phyloP scores from a whole-genome alignment of 2,888 invertebrate genomes.

The Ochropleura leucogaster region DNA sequence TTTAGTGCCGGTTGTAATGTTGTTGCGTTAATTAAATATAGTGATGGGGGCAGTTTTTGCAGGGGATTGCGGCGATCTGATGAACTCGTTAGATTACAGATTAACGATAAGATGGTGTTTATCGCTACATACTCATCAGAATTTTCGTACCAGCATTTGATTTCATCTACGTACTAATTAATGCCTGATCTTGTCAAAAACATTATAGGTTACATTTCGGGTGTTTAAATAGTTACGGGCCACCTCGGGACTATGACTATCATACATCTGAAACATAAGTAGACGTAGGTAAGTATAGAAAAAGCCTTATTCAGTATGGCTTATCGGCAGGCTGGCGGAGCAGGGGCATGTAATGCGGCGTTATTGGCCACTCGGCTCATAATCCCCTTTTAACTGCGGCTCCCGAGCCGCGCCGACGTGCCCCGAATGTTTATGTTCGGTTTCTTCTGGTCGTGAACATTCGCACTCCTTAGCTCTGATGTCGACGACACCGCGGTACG shows the following conservation, averaged over 20 bases:
- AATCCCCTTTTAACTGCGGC: constrained; percentile 89
- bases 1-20: constrained; percentile 73
- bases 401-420: constrained; percentile 82
- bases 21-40: constrained; percentile 69
- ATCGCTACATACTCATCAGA: constrained; percentile 8
- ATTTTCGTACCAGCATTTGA: neutral
- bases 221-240: neutral
- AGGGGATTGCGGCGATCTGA: constrained; percentile 23
- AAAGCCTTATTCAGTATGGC: constrained; percentile 78
- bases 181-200: neutral
- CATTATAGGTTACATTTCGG: neutral
- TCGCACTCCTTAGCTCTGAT: constrained; percentile 82
- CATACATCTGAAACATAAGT: constrained; percentile 35
- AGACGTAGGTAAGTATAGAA: constrained; percentile 66
- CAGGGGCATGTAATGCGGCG: constrained; percentile 76
- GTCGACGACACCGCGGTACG: constrained; percentile 71
- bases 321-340: constrained; percentile 74
- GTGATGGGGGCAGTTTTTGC: constrained; percentile 50
- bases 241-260: constrained; percentile 12
- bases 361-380: constrained; percentile 88
- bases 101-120: constrained; percentile 11
- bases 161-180: neutral
- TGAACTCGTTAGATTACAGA: constrained; percentile 20
- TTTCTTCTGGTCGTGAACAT: constrained; percentile 82
- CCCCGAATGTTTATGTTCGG: constrained; percentile 78